Evolutionary conservation across 2,888 invertebrate genomes (phyloP), one percentile per base, ranked within the genome.

Genomic region (Altica lythri): DNA sequence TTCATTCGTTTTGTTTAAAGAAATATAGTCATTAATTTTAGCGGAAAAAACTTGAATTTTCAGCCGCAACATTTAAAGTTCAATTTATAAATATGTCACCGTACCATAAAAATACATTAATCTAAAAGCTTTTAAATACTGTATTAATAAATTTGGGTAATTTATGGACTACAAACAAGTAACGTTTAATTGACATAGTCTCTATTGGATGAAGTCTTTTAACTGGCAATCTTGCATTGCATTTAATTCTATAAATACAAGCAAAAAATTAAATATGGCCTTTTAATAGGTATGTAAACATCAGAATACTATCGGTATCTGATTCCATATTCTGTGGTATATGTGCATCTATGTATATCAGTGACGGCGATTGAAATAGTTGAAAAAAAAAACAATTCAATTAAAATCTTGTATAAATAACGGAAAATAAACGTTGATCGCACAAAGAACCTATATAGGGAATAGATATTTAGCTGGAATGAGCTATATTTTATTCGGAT

Each of bases 131-230:
- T 46, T 53, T 53, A 47, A 53, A 53, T 46, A 27, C 42, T n/a
- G 45, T 53, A 47, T 49, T 45, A 53, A 56, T 56, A 56, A 48
- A 56, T 49, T 52, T 25, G 32, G 22, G 45, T 40, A 49, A 56
- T 56, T 56, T 56, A 56, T 29, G 45, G 44, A 53, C 44, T 53
- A 37, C 35, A 45, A 56, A 56, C 38, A 49, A 29, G 35, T 42
- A 40, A 37, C 42, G 22, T 51, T 48, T 55, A 51, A 52, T 55
- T 52, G 43, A 48, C 27, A 37, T 37, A 45, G 35, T 29, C 40
- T 22, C 19, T 14, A 40, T 14, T 50, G 34, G 43, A 34, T 48
- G 45, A 45, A 45, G 53, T 53, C 48, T 43, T 37, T 48, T 30
- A 17, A 53, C 47, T 47, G 47, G n/a, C 42, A 46, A 22, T 19